phyloP scores from a whole-genome alignment of 2,797 vertebrate species.

The Malacoraja senta region DNA sequence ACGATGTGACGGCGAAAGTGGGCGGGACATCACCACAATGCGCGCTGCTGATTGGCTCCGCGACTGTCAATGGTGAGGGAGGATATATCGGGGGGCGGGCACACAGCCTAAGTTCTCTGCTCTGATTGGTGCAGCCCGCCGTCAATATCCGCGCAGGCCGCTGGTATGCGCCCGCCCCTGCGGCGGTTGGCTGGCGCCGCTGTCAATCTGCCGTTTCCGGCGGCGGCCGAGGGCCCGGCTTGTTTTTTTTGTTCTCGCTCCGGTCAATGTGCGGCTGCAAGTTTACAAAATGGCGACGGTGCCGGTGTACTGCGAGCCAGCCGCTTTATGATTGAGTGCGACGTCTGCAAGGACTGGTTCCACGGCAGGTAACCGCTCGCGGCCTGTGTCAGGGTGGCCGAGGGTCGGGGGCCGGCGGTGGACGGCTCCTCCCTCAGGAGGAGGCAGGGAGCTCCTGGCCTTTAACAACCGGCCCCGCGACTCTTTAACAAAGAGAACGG shows the following conservation, averaged over 20 bases:
- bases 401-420: no score
- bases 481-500: no score
- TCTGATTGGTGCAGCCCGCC: not conserved
- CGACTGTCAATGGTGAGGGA: no score
- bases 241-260: constrained; percentile 37
- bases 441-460: no score
- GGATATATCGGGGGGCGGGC: no score
- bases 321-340: constrained; percentile 98
- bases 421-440: no score
- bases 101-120: not conserved
- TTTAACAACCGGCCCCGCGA: no score
- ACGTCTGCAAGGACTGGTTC: constrained; percentile 97
- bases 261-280: constrained; percentile 50
- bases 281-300: constrained; percentile 70
- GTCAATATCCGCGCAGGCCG: not conserved
- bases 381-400: no score
- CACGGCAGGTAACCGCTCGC: constrained; percentile 75
- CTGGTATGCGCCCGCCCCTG: not conserved
- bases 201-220: constrained; percentile 35
- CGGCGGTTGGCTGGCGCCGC: not conserved
- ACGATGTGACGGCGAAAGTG: no score
- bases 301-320: constrained; percentile 92
- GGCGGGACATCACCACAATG: no score
- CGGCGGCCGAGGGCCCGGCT: constrained; percentile 37
- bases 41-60: no score